Evolutionary conservation across 2,888 invertebrate species (phyloP).

Genomic region (Heliconius ethilla): DNA sequence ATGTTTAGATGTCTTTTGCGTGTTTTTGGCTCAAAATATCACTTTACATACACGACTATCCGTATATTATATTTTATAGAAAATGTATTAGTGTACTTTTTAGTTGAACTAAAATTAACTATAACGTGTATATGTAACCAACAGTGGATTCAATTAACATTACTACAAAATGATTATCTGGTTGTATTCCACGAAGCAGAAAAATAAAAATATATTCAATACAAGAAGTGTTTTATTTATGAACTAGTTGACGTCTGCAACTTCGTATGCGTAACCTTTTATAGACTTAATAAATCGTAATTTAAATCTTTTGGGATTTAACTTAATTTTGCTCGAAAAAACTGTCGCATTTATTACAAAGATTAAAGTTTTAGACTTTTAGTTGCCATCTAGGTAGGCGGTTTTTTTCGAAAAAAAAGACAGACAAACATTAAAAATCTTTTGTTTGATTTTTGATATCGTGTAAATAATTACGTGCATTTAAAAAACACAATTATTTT

Average conservation of each 20-base stretch:
- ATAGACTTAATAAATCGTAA: too few relatives aligned
- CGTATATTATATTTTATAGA: slow-evolving; percentile 62
- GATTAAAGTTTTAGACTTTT: too few relatives aligned
- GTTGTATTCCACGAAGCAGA: slow-evolving; percentile 58
- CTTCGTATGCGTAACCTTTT: background rate
- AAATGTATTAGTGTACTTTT: slow-evolving; percentile 60
- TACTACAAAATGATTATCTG: slow-evolving; percentile 59
- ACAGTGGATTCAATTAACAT: slow-evolving; percentile 50
- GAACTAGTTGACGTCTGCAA: background rate
- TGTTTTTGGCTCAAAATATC: slow-evolving; percentile 47
- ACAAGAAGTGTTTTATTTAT: slow-evolving; percentile 45
- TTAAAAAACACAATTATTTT: too few relatives aligned
- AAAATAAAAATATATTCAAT: slow-evolving; percentile 59
- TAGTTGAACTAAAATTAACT: slow-evolving; percentile 57
- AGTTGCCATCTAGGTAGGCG: too few relatives aligned
- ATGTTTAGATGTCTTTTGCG: slow-evolving; percentile 45
- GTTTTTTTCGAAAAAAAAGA: too few relatives aligned
- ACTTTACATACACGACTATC: slow-evolving; percentile 48
- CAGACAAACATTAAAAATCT: too few relatives aligned
- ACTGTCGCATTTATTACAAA: too few relatives aligned
- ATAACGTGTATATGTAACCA: slow-evolving; percentile 29
- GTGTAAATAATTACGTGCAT: too few relatives aligned
- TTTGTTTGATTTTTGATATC: too few relatives aligned
- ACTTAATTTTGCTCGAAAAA: too few relatives aligned
- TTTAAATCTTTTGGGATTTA: too few relatives aligned